phyloP scores from a whole-genome alignment of 2,888 invertebrate genomes.

The Ormyrus labotus region DNA sequence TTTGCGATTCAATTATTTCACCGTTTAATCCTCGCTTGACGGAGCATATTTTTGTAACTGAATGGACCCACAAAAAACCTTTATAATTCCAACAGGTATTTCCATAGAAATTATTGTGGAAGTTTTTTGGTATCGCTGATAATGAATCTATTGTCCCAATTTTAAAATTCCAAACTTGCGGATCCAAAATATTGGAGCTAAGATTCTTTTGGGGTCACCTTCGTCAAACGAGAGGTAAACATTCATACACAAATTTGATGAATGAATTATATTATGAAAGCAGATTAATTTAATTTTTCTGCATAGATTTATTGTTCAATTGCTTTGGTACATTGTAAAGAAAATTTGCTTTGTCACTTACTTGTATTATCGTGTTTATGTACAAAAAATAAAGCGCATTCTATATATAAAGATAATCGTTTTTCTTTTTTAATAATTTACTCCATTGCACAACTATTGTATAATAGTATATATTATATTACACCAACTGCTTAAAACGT shows the following conservation, averaged over 20 bases:
- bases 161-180: no score
- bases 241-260: neutral
- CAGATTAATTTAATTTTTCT: neutral
- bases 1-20: neutral
- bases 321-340: neutral
- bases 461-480: no score
- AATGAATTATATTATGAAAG: neutral
- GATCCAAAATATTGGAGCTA: no score
- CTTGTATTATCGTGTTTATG: slow-evolving; percentile 29
- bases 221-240: no score
- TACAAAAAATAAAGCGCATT: slow-evolving; percentile 30
- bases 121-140: no score
- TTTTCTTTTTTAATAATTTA: neutral
- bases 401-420: neutral
- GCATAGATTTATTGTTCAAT: neutral
- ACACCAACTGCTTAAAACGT: no score
- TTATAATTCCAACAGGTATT: no score
- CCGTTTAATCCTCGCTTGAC: no score
- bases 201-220: no score
- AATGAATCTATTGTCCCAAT: no score
- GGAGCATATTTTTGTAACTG: neutral
- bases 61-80: neutral
- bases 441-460: neutral
- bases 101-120: no score
- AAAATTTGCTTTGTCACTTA: no score